Base-by-base conservation (phyloP, 2,113 vertebrate genomes). In the Jaculus jaculus region DNA sequence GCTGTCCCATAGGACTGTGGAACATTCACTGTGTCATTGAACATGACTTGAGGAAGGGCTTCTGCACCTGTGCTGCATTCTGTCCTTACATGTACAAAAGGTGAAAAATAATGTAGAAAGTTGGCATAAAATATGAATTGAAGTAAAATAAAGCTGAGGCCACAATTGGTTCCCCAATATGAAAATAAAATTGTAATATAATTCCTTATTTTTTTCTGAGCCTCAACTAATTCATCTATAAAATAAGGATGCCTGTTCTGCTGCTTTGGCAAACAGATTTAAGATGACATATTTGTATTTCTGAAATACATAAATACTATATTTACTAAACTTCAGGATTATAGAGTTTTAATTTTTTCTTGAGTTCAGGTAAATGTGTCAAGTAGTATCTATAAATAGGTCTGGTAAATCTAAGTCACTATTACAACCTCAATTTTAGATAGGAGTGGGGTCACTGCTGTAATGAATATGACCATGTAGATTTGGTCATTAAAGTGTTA, bases 1-100 rank as follows among this genome's bases (percentile, higher is more conserved):
- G 1, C 0, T 11, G 4, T 24, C 1, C 23, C 8, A 7, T 20
- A 21, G 78, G 6, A 0, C 42, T 74, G 26, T 28, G 7, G 32
- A 78, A 78, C 6, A 54, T 5, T 42, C 60, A 6, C 12, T 77
- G 0, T n/a, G 5, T 18, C 16, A n/a, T 13, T 24, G 71, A 0
- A 34, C 0, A 2, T 13, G 4, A 26, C 15, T 37, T 23, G 37
- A n/a, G 30, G 2, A 42, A 21, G 1, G 0, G 32, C 17, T 51
- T 75, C 39, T 24, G 39, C 42, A 7, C n/a, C 26, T 51, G 0
- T 5, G 3, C 16, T 84, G 13, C 21, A 21, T 54, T 89, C 13
- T 60, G 10, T 34, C 69, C 20, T 77, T 37, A 18, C 0, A 28
- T 1, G 39, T 42, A 12, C 9, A 58, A 10, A 1, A 42, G 26